Conservation (phyloP, 53 echinoderm and acorn worm genomes). For the Zoroaster sp. region DNA sequence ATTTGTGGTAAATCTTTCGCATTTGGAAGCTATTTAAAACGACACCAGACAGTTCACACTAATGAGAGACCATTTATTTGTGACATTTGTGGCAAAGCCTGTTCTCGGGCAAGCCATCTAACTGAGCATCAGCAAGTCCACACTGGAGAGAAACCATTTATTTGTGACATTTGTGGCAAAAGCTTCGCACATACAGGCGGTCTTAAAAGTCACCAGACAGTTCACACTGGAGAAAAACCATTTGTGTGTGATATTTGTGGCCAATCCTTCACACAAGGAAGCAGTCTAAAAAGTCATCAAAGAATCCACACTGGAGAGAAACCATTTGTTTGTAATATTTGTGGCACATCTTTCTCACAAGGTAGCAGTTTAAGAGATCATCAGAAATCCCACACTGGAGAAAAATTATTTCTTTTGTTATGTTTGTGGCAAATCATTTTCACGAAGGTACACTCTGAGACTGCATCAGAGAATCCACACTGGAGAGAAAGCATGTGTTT, state of each 20-base stretch:
- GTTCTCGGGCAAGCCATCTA: background rate
- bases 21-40: background rate
- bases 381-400: background rate
- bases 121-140: background rate
- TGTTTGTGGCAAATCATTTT: background rate
- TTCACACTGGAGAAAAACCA: background rate
- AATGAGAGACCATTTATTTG: background rate
- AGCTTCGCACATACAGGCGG: background rate
- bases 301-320: background rate
- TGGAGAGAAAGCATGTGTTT: background rate
- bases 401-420: background rate
- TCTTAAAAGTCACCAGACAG: background rate
- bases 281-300: background rate
- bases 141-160: constrained; percentile 26
- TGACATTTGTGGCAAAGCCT: background rate
- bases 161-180: background rate
- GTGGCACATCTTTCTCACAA: background rate
- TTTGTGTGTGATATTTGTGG: background rate
- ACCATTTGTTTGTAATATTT: background rate
- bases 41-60: background rate
- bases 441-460: background rate
- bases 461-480: background rate
- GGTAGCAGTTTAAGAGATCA: background rate
- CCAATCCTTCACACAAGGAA: background rate
- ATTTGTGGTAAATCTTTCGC: background rate